These are phyloP conservation scores for Ephialtes manifestator DNA, from an alignment of 2,888 invertebrate genomes.

Conservation along the genomic window DNA sequence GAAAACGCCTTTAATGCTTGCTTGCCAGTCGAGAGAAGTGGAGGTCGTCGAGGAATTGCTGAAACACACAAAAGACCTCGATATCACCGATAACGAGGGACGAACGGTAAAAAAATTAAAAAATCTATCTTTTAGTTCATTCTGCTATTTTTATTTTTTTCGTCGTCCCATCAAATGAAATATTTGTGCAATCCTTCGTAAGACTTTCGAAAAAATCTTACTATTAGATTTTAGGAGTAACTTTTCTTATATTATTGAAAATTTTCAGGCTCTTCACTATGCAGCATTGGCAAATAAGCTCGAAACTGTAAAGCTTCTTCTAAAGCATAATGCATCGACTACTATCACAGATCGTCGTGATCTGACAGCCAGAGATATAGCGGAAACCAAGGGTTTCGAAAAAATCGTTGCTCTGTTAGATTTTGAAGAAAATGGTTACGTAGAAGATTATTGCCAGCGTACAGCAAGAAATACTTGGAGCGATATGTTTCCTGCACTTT, in stretches of 20 bases:
- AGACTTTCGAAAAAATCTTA: background rate
- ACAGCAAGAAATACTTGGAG: conserved; percentile 85
- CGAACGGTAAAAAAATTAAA: conserved; percentile 87
- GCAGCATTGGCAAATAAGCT: conserved; percentile 88
- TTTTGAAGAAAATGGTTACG: conserved; percentile 63
- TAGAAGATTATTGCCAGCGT: conserved; percentile 74
- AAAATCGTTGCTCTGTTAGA: conserved; percentile 77
- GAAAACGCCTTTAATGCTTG: conserved; percentile 89
- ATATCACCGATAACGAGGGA: conserved; percentile 88
- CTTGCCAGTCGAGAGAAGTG: conserved; percentile 87
- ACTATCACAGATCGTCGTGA: conserved; percentile 87
- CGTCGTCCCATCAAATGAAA: background rate
- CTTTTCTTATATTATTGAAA: background rate
- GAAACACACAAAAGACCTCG: conserved; percentile 87
- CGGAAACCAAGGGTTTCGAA: conserved; percentile 87
- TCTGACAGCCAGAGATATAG: conserved; percentile 87
- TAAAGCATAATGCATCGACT: conserved; percentile 87
- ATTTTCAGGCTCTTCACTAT: conserved; percentile 88
- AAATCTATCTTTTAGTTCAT: background rate
- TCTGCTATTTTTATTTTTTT: background rate
- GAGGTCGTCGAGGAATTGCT: conserved; percentile 87
- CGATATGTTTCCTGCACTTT: conserved; percentile 87
- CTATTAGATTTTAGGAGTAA: background rate
- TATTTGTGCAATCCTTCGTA: background rate
- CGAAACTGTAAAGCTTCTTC: conserved; percentile 87